Conservation (phyloP, 2,797 vertebrate genomes). For the Anisognathus igniventris region DNA sequence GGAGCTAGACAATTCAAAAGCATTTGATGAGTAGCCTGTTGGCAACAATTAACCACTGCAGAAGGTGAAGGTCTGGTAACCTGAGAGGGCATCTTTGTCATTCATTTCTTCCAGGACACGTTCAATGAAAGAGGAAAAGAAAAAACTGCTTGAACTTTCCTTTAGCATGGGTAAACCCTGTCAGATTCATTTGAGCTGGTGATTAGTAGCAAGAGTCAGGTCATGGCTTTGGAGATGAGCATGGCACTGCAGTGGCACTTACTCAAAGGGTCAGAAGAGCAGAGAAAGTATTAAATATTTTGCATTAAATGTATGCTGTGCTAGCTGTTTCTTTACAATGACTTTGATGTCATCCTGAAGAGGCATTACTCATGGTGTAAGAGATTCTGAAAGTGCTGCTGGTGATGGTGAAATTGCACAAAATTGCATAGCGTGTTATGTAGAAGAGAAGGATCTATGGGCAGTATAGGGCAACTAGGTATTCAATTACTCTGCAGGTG, state of each 20-base stretch:
- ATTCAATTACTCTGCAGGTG: background rate
- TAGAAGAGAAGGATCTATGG: background rate
- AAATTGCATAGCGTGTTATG: background rate
- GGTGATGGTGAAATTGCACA: background rate
- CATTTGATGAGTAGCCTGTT: background rate
- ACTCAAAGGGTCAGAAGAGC: background rate
- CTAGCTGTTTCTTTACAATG: background rate
- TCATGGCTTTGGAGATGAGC: background rate
- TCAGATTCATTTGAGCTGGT: background rate
- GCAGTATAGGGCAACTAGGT: background rate
- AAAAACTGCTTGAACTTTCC: background rate
- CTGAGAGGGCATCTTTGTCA: background rate
- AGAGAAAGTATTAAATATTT: background rate
- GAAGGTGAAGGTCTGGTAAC: background rate
- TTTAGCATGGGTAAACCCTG: background rate
- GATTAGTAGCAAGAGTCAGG: conserved; percentile 5
- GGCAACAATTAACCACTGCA: background rate
- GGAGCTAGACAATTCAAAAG: background rate
- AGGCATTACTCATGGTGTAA: background rate
- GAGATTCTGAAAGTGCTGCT: background rate
- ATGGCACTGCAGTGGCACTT: background rate
- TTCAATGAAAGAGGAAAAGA: background rate
- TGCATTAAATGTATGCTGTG: background rate
- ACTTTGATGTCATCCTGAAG: background rate
- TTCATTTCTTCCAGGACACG: background rate